phyloP scores from a whole-genome alignment of 2,888 invertebrate species.

The Drosophila affinis region DNA sequence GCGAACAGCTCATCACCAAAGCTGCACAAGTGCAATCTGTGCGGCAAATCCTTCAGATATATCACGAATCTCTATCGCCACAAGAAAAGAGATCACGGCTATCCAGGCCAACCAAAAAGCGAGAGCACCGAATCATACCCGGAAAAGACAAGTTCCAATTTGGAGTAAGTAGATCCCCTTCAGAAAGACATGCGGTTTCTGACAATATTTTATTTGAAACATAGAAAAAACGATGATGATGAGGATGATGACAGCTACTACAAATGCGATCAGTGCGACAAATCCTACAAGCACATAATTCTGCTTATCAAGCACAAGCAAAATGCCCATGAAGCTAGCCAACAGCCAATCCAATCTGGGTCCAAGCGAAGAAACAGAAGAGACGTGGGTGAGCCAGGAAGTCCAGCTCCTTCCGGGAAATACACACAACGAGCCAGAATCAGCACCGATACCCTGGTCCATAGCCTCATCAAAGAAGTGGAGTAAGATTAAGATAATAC shows the following conservation, averaged over 20 bases:
- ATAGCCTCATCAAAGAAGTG: constrained; percentile 59
- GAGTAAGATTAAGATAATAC: constrained; percentile 28
- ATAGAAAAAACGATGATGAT: background rate
- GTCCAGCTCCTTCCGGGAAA: constrained; percentile 20
- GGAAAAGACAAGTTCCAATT: background rate
- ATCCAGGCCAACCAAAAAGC: background rate
- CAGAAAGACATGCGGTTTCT: background rate
- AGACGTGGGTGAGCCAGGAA: constrained; percentile 4
- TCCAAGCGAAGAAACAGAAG: background rate
- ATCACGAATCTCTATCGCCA: constrained; percentile 63
- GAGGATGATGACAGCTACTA: constrained; percentile 53
- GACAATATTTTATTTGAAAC: background rate
- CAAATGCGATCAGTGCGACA: constrained; percentile 64
- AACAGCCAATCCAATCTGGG: constrained; percentile 23
- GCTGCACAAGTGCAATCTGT: constrained; percentile 53
- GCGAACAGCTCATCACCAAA: background rate
- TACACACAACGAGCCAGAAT: constrained; percentile 19
- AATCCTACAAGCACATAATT: constrained; percentile 64
- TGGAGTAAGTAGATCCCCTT: constrained; percentile 30
- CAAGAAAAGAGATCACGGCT: constrained; percentile 48
- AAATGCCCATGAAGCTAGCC: constrained; percentile 44
- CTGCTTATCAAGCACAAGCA: constrained; percentile 58
- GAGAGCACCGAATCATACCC: background rate
- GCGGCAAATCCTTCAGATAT: constrained; percentile 54
- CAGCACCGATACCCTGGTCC: constrained; percentile 57